phyloP scores from a whole-genome alignment of 1,140 invertebrate genomes.

The Lepidotrigona ventralis region DNA sequence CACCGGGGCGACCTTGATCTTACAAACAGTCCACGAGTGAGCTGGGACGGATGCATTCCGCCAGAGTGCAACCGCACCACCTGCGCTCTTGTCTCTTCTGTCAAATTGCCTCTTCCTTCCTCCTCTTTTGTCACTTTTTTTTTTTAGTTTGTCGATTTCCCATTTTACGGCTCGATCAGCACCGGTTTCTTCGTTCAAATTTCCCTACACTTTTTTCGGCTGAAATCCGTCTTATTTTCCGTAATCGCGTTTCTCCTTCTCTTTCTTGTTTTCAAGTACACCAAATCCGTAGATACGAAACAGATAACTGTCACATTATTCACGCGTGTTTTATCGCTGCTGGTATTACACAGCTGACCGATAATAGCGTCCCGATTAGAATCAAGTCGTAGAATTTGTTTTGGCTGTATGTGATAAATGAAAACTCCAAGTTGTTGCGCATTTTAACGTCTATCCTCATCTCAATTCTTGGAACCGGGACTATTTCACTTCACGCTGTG shows the following conservation, averaged over 20 bases:
- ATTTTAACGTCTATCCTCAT: no score
- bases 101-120: neutral
- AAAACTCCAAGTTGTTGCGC: neutral
- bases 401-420: neutral
- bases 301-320: neutral
- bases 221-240: neutral
- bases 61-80: constrained; percentile 37
- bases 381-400: neutral
- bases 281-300: neutral
- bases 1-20: constrained; percentile 70
- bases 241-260: neutral
- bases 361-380: neutral
- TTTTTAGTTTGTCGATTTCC: neutral
- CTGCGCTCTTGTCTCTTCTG: neutral
- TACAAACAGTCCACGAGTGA: constrained; percentile 51
- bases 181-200: neutral
- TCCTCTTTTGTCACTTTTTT: neutral
- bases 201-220: no score
- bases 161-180: neutral
- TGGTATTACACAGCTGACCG: neutral
- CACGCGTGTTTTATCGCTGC: neutral
- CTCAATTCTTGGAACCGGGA: no score
- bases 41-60: constrained; percentile 41
- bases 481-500: no score
- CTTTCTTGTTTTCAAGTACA: neutral